Conservation (phyloP, 2,888 invertebrate genomes). For the Ectobius pallidus region DNA sequence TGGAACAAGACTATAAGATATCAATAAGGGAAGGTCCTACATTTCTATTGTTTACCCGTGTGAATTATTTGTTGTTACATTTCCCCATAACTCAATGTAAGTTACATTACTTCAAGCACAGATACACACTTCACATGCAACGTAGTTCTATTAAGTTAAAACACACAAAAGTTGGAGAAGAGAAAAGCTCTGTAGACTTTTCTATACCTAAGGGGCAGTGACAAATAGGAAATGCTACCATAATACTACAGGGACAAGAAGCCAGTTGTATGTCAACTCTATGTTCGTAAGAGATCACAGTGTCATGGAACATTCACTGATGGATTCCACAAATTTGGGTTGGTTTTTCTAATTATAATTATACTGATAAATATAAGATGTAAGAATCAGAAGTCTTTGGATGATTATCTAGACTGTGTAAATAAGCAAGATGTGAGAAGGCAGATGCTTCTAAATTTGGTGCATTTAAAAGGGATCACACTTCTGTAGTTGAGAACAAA, state of each 20-base stretch:
- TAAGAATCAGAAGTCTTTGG: not conserved
- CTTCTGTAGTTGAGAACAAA: too few species aligned
- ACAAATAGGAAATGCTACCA: not conserved
- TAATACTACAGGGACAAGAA: not conserved
- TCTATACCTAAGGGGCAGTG: not conserved
- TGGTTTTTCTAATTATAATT: not conserved
- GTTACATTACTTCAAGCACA: not conserved
- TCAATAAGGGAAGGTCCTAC: too few species aligned
- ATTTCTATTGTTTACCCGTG: too few species aligned
- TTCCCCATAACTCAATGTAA: not conserved
- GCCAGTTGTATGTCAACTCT: not conserved
- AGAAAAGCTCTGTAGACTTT: not conserved
- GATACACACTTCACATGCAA: not conserved
- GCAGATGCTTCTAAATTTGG: too few species aligned
- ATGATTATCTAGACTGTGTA: not conserved
- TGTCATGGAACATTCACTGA: not conserved
- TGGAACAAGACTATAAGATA: too few species aligned
- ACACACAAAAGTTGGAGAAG: not conserved
- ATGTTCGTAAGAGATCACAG: not conserved
- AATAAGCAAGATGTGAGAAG: too few species aligned
- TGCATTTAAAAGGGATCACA: too few species aligned
- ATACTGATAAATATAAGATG: not conserved
- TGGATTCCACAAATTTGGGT: not conserved
- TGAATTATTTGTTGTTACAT: not conserved
- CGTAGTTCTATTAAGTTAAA: not conserved